phyloP scores from a whole-genome alignment of 2,797 vertebrate genomes.

The Rhadinocentrus ornatus region DNA sequence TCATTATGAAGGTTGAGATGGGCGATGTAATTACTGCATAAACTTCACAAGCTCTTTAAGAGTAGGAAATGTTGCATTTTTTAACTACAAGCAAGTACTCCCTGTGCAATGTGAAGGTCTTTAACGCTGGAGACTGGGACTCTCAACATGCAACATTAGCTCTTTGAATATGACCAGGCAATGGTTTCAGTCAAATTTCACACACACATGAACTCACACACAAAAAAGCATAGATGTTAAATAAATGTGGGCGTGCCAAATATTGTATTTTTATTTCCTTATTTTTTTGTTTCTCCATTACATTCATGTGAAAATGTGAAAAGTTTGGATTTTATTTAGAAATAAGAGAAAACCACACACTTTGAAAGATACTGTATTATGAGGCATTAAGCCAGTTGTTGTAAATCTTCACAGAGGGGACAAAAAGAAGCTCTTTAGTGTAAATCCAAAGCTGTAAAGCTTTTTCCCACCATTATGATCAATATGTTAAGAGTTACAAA shows the following conservation, averaged over 20 bases:
- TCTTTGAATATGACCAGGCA: not conserved
- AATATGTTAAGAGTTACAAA: slow-evolving; percentile 44
- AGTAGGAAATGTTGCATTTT: not conserved
- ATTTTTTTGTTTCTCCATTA: not conserved
- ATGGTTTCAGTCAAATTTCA: not conserved
- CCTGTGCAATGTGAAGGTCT: not conserved
- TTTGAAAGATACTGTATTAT: not conserved
- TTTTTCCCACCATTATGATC: slow-evolving; percentile 22
- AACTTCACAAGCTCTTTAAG: not conserved
- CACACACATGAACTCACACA: too few relatives aligned
- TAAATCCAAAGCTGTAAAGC: slow-evolving; percentile 18
- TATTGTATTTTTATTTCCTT: not conserved
- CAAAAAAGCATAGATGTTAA: not conserved
- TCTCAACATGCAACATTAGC: not conserved
- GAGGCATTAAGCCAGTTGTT: not conserved
- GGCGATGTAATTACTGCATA: not conserved
- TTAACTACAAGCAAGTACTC: not conserved
- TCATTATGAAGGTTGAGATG: not conserved
- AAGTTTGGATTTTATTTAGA: not conserved
- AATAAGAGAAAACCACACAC: not conserved
- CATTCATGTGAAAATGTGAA: not conserved
- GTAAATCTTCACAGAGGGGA: not conserved
- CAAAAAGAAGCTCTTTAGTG: not conserved
- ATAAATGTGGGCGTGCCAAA: not conserved
- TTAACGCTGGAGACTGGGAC: not conserved